Conservation (phyloP, 2,113 vertebrate genomes). For the Eolophus roseicapilla region DNA sequence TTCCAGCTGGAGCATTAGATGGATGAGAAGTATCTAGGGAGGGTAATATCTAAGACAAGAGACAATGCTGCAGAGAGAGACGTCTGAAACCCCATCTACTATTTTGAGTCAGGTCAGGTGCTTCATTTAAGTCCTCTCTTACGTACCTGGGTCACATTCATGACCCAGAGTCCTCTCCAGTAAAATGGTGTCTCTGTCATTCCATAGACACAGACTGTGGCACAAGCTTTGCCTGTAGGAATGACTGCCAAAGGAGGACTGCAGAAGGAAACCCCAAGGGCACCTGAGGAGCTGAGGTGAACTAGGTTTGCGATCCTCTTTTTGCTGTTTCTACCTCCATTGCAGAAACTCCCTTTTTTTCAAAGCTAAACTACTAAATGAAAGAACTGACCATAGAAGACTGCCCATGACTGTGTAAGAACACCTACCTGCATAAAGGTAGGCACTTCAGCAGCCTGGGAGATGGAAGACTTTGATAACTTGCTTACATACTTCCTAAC, state of each 20-base stretch:
- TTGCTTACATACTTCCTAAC: not conserved
- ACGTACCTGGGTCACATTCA: not conserved
- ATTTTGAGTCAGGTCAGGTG: not conserved
- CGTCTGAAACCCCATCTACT: not conserved
- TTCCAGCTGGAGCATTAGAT: not conserved
- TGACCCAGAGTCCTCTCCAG: not conserved
- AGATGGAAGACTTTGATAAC: not conserved
- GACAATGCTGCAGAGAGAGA: not conserved
- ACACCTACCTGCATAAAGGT: not conserved
- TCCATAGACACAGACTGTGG: not conserved
- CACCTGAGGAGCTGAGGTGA: not conserved
- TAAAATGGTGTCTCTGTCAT: not conserved
- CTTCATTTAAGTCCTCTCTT: not conserved
- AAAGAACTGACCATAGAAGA: not conserved
- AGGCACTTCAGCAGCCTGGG: not conserved
- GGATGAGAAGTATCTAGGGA: rapidly evolving
- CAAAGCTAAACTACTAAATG: not conserved
- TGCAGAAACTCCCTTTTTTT: not conserved
- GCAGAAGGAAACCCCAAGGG: not conserved
- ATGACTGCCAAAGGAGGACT: not conserved
- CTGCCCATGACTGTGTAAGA: not conserved
- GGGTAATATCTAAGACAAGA: not conserved
- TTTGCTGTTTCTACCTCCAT: not conserved
- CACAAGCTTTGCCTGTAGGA: not conserved
- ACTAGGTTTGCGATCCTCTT: not conserved